These are phyloP conservation scores for Brachionus sp. DNA, from an alignment of 1,140 invertebrate genomes.

Conservation along the genomic window DNA sequence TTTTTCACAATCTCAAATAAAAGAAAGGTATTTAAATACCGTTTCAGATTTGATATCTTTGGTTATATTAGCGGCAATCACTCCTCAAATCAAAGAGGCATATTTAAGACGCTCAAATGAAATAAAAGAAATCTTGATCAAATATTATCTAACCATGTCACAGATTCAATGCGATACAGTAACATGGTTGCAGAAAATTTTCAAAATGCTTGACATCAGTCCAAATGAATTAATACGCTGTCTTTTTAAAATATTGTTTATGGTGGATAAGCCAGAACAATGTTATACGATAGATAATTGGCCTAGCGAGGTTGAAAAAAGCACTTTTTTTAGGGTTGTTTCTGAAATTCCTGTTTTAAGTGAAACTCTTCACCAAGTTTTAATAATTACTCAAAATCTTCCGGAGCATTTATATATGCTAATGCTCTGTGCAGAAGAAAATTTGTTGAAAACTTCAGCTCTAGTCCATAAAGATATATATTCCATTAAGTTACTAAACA, in stretches of 20 bases:
- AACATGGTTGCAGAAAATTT: slow-evolving; percentile 13
- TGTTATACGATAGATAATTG: slow-evolving; percentile 89
- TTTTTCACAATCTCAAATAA: slow-evolving; percentile 47
- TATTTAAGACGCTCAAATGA: neutral
- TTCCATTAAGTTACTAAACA: neutral
- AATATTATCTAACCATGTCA: slow-evolving; percentile 69
- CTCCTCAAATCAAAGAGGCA: slow-evolving; percentile 73
- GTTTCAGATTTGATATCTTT: slow-evolving; percentile 79
- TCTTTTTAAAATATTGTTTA: slow-evolving; percentile 78
- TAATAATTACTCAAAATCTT: slow-evolving; percentile 23
- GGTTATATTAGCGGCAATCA: slow-evolving; percentile 75
- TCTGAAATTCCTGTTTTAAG: slow-evolving; percentile 80
- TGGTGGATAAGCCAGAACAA: slow-evolving; percentile 73
- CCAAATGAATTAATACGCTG: slow-evolving; percentile 49
- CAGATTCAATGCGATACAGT: slow-evolving; percentile 73
- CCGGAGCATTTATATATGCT: slow-evolving; percentile 34
- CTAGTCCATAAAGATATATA: slow-evolving; percentile 38
- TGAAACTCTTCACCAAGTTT: slow-evolving; percentile 68
- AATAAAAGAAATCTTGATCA: slow-evolving; percentile 58
- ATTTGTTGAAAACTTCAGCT: slow-evolving; percentile 36
- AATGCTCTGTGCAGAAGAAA: slow-evolving; percentile 41
- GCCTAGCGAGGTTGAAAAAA: slow-evolving; percentile 77
- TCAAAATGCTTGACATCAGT: slow-evolving; percentile 16
- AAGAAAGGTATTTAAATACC: slow-evolving; percentile 75
- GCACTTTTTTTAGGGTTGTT: slow-evolving; percentile 69